These are phyloP conservation scores for Cephus pulcher DNA, from an alignment of 2,888 invertebrate genomes.

Conservation along the genomic window DNA sequence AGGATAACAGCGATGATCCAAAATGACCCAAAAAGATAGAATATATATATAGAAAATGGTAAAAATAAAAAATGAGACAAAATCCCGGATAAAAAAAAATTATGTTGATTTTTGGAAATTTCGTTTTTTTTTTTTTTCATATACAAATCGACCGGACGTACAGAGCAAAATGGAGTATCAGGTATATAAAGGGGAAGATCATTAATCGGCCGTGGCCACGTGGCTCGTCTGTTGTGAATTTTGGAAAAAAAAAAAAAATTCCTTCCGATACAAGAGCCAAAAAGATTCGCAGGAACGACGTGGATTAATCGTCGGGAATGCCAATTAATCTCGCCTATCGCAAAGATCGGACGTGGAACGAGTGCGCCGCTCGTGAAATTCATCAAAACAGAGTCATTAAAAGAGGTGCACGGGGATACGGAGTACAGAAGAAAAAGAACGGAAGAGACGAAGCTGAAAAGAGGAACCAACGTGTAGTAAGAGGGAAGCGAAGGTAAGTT, in stretches of 20 bases:
- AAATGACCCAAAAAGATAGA: background rate
- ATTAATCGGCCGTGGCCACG: background rate
- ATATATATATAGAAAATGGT: no score
- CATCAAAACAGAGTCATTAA: conserved; percentile 17
- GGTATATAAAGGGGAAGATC: background rate
- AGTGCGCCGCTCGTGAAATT: conserved; percentile 12
- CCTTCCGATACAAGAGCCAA: background rate
- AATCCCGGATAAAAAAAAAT: no score
- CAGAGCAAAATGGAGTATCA: background rate
- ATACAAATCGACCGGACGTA: no score
- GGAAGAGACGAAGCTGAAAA: background rate
- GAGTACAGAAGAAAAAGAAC: background rate
- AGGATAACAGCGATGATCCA: background rate
- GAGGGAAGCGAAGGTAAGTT: background rate
- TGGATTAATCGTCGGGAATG: background rate
- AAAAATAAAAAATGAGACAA: no score
- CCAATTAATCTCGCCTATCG: conserved; percentile 13
- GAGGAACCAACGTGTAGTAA: background rate
- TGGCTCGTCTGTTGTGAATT: background rate
- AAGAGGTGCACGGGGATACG: background rate
- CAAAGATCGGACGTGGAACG: conserved; percentile 11
- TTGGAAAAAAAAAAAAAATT: background rate
- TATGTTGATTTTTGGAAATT: no score
- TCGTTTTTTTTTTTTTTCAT: no score
- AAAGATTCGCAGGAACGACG: background rate